Evolutionary conservation across 2,888 invertebrate species (phyloP).

Genomic region (Drosophila quinaria): DNA sequence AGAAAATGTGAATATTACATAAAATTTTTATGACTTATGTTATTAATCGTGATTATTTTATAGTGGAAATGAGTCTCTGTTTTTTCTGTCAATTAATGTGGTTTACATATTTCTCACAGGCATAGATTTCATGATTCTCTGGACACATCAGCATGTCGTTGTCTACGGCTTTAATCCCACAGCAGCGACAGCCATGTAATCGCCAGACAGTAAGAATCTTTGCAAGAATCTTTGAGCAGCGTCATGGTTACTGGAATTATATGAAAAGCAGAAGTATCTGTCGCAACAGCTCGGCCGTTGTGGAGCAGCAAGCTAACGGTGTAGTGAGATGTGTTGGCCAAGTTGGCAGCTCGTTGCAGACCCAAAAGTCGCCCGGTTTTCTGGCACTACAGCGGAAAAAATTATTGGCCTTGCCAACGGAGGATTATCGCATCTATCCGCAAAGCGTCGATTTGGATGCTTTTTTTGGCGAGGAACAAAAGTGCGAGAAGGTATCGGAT

Average conservation of each 20-base stretch:
- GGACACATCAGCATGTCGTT: constrained; percentile 43
- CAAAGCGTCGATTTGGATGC: constrained; percentile 69
- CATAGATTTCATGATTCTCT: constrained; percentile 15
- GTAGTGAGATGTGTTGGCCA: constrained; percentile 34
- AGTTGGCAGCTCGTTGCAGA: constrained; percentile 14
- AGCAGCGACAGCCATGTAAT: constrained; percentile 36
- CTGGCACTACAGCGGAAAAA: constrained; percentile 29
- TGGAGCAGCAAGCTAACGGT: constrained; percentile 21
- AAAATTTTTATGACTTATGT: too few species aligned
- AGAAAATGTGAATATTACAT: too few species aligned
- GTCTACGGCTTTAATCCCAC: constrained; percentile 52
- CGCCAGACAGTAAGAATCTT: constrained; percentile 38
- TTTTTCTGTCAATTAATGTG: constrained; percentile 24
- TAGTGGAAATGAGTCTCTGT: neutral
- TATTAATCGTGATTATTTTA: neutral
- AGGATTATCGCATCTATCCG: constrained; percentile 74
- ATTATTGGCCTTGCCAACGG: constrained; percentile 8
- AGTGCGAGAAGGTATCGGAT: constrained; percentile 76
- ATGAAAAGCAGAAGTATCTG: constrained; percentile 44
- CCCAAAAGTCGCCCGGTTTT: constrained; percentile 19
- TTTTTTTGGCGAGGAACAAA: constrained; percentile 71
- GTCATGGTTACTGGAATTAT: constrained; percentile 36
- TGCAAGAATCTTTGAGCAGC: constrained; percentile 42
- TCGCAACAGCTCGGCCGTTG: constrained; percentile 3
- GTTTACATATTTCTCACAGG: constrained; percentile 22